phyloP scores from a whole-genome alignment of 1,140 invertebrate genomes.

The Orius insidiosus region DNA sequence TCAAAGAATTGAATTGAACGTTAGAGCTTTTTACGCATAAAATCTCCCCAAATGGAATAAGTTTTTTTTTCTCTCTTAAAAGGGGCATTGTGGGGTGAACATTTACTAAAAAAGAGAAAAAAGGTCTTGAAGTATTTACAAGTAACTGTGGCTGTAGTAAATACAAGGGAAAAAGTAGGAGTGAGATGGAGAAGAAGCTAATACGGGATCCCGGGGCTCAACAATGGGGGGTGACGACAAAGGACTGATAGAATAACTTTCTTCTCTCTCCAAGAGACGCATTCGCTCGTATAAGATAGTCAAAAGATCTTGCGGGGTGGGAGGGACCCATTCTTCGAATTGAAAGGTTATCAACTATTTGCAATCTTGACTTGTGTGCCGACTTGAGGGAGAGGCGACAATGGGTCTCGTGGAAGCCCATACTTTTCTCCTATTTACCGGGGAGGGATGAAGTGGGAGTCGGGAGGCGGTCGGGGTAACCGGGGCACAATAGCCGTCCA shows the following conservation, averaged over 20 bases:
- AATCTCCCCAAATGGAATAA: no score
- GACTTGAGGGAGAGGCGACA: neutral
- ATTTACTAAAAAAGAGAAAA: no score
- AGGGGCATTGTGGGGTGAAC: no score
- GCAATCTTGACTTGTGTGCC: conserved; percentile 11
- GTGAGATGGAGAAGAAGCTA: conserved; percentile 1
- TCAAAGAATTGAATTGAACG: no score
- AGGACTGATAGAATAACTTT: conserved; percentile 15
- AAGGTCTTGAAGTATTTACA: conserved; percentile 2
- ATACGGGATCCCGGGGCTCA: conserved; percentile 6
- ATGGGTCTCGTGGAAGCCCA: conserved; percentile 1
- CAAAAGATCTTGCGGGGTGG: conserved; percentile 10
- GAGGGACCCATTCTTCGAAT: conserved; percentile 13
- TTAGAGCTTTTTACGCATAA: no score
- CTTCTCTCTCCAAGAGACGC: conserved; percentile 10
- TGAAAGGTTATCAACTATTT: conserved; percentile 17
- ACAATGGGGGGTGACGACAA: conserved; percentile 11
- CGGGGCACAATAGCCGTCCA: no score
- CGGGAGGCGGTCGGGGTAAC: neutral
- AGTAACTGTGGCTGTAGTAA: conserved; percentile 1
- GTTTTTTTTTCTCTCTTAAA: no score
- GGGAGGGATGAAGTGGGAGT: neutral
- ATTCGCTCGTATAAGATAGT: conserved; percentile 16
- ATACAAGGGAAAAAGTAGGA: conserved; percentile 1
- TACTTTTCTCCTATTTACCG: conserved; percentile 3